Evolutionary conservation across 92 coral and sea anemone species (phyloP), one percentile per base, ranked within the genome.

Genomic region (Blastomussa wellsi): DNA sequence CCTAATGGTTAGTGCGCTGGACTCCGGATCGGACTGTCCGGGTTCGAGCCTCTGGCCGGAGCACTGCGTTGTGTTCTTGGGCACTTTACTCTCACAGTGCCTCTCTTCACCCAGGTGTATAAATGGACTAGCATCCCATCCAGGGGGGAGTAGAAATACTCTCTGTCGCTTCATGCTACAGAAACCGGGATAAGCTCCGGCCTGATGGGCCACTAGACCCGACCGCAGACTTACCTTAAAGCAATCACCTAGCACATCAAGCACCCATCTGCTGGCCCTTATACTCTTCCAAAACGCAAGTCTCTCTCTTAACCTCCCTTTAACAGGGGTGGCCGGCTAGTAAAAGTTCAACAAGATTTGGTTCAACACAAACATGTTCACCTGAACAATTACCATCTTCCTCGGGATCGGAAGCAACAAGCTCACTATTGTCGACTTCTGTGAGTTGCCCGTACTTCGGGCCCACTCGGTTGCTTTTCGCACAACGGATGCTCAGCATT

Each of bases 231-330:
- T n/a, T n/a, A n/a, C n/a, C n/a, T n/a, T n/a, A n/a, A n/a, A n/a
- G n/a, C n/a, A 72, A 17, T 79, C 52, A 49, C 52, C 32, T 22
- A 86, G 80, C 59, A 86, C 86, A 0, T 86, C 77, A 5, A 86
- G 81, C 48, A 78, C 65, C 89, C 85, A 86, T 29, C 7, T 51
- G 38, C 77, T 86, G 5, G 88, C 88, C 15, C 89, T 85, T 67
- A 78, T 67, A 44, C 29, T 44, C 78, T 78, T 48, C 86, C 86
- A 86, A 28, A 86, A 86, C 37, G 75, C 53, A 39, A 79, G 55
- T 28, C n/a, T 11, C 62, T 79, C 84, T 64, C 44, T 79, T 12
- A 64, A 35, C 19, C 84, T 79, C 49, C 86, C 89, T 79, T 86
- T 86, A 41, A 86, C 86, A 31, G 38, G 31, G 8, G 29, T 70